These are phyloP conservation scores for Hypolimnas misippus DNA, from an alignment of 2,888 invertebrate species.

Conservation along the genomic window DNA sequence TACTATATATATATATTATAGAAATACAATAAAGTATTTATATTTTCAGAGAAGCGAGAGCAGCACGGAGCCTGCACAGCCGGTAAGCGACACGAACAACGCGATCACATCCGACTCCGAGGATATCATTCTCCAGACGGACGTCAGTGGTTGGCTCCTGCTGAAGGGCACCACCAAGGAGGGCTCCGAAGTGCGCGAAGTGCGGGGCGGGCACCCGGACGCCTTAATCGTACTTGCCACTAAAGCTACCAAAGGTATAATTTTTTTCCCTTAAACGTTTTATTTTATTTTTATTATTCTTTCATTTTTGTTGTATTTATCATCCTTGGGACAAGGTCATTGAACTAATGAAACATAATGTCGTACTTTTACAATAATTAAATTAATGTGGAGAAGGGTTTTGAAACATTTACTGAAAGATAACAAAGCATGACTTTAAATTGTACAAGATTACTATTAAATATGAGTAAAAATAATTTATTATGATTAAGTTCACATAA, in stretches of 20 bases:
- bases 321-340: constrained; percentile 13
- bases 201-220: constrained; percentile 96
- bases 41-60: constrained; percentile 65
- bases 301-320: neutral
- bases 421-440: constrained; percentile 22
- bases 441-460: neutral
- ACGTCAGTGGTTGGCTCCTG: constrained; percentile 91
- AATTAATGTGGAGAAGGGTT: constrained; percentile 23
- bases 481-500: neutral
- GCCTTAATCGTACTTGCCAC: constrained; percentile 98
- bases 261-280: neutral
- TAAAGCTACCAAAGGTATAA: constrained; percentile 94
- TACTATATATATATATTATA: too few species aligned
- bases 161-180: constrained; percentile 93
- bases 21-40: too few species aligned
- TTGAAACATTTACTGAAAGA: constrained; percentile 6
- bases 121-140: constrained; percentile 90
- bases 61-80: constrained; percentile 57
- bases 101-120: constrained; percentile 59
- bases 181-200: constrained; percentile 94
- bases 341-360: neutral
- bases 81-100: constrained; percentile 40
- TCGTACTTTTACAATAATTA: constrained; percentile 2
- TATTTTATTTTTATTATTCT: too few species aligned
- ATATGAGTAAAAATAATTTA: neutral